Evolutionary conservation across 2,797 vertebrate species (phyloP), one percentile per base, ranked within the genome.

Genomic region (Pangasius sanitwongsei): DNA sequence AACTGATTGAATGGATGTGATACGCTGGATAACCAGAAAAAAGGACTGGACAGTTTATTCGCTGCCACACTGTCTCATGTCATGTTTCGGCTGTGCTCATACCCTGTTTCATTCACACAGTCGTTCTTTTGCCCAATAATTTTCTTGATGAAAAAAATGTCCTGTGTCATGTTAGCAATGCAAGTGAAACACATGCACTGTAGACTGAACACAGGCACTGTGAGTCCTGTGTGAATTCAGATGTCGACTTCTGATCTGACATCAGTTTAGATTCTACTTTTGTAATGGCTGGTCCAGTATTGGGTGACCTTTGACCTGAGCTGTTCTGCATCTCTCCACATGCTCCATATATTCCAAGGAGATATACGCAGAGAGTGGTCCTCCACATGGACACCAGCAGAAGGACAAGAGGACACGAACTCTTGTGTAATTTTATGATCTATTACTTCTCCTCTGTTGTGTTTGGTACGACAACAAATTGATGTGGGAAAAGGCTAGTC

Each of bases 401-500:
- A 74, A 84, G 15, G 67, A 31, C 37, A 8, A 82, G 31, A 85
- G 59, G 77, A 89, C 61, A 70, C 18, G 28, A 86, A 80, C 41
- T 61, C 67, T 83, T 88, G 81, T 70, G 88, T 83, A 75, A 87
- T 86, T 53, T 85, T 57, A 48, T 83, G 75, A 86, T 88, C 89
- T 88, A 89, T 89, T 31, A 41, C 53, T 77, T 63, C 74, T n/a
- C 13, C 86, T 44, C 41, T 89, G 85, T 87, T 88, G 87, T 83
- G 9, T 92, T 90, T 88, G 89, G 88, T 92, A 41, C 80, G 55
- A 48, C 83, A 44, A 69, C 20, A 37, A 81, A 83, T 77, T 88
- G 77, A 83, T 81, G 41, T 85, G 84, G 89, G 88, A 85, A 85
- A 89, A 80, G 8, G 20, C n/a, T 65, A 50, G 86, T 69, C 48